Evolutionary conservation across 2,888 invertebrate genomes (phyloP).

Genomic region (Lasioglossum malachurum): DNA sequence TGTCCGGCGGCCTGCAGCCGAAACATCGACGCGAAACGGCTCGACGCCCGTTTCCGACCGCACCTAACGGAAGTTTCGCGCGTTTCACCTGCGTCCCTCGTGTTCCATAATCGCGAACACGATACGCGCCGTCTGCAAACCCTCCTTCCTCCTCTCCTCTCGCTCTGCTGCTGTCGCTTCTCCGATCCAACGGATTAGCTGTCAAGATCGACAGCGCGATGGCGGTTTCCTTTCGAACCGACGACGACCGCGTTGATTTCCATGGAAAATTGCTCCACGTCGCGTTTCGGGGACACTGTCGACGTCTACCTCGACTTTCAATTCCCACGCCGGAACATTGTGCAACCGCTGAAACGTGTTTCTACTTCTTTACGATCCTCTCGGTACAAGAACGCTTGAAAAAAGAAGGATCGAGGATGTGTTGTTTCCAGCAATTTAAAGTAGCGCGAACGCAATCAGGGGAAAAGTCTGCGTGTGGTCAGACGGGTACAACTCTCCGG

Average conservation of each 20-base stretch:
- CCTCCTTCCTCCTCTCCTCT: background rate
- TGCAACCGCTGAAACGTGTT: background rate
- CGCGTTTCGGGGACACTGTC: background rate
- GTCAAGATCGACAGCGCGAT: constrained; percentile 49
- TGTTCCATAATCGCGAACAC: constrained; percentile 60
- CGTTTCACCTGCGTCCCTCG: constrained; percentile 56
- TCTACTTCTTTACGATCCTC: background rate
- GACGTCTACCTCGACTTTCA: background rate
- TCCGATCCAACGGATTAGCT: constrained; percentile 41
- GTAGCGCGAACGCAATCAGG: background rate
- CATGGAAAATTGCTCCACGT: constrained; percentile 36
- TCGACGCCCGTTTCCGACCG: constrained; percentile 63
- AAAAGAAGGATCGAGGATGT: background rate
- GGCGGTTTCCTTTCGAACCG: constrained; percentile 48
- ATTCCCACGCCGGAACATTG: background rate
- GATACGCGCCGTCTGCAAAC: constrained; percentile 26
- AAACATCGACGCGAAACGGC: constrained; percentile 53
- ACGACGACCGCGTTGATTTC: constrained; percentile 22
- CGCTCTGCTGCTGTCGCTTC: constrained; percentile 14
- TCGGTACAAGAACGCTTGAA: background rate
- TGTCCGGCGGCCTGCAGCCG: constrained; percentile 24
- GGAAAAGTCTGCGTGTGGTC: background rate
- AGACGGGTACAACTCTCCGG: too few relatives aligned
- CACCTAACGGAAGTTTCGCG: constrained; percentile 63
- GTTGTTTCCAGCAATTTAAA: background rate